phyloP scores from a whole-genome alignment of 2,113 vertebrate species.

The Myxocyprinus asiaticus region DNA sequence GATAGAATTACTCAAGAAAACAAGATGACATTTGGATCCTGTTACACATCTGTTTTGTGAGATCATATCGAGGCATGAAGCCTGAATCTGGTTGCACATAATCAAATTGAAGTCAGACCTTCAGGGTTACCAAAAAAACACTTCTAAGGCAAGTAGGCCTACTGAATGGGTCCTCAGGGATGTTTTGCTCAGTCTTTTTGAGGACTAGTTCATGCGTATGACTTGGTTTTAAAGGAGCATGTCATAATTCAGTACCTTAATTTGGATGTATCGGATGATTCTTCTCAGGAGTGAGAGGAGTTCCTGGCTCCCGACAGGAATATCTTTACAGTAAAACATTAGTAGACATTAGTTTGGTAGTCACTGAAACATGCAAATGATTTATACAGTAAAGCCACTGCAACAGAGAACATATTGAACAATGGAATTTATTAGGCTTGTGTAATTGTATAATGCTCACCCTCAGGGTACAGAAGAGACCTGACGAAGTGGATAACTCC shows the following conservation, averaged over 20 bases:
- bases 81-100: background rate
- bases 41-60: no score
- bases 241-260: constrained; percentile 79
- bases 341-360: background rate
- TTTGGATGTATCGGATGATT: constrained; percentile 85
- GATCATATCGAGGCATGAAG: no score
- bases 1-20: background rate
- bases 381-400: no score
- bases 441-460: constrained; percentile 61
- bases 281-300: constrained; percentile 83
- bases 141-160: background rate
- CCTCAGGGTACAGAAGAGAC: constrained; percentile 89
- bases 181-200: background rate
- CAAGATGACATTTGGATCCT: no score
- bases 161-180: background rate
- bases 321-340: constrained; percentile 70
- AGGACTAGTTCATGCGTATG: background rate
- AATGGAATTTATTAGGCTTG: constrained; percentile 28
- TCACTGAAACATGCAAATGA: background rate
- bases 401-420: background rate
- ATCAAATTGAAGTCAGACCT: background rate
- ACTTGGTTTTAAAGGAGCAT: background rate
- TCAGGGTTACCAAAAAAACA: background rate
- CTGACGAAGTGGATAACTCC: constrained; percentile 89
- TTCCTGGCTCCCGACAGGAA: constrained; percentile 87